Evolutionary conservation across 2,797 vertebrate species (phyloP).

Genomic region (Propithecus deckenii): DNA sequence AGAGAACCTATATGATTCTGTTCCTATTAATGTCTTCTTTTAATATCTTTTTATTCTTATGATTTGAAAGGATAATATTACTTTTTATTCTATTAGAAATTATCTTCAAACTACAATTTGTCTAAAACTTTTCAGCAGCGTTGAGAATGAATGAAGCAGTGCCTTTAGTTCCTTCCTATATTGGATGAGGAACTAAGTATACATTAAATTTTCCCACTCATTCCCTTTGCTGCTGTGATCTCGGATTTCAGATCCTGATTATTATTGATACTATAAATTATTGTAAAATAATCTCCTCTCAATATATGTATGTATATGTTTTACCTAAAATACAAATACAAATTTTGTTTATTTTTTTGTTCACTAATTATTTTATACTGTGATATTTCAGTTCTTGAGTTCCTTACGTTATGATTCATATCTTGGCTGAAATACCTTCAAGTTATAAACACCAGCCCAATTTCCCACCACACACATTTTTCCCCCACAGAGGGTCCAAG

Average conservation of each 20-base stretch:
- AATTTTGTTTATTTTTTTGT: not conserved
- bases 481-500: not conserved
- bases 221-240: not conserved
- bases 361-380: not conserved
- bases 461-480: no score
- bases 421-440: not conserved
- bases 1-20: not conserved
- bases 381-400: not conserved
- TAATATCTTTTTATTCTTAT: not conserved
- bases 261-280: not conserved
- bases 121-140: not conserved
- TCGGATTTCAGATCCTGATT: not conserved
- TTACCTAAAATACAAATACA: not conserved
- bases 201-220: not conserved
- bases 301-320: not conserved
- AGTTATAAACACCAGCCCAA: not conserved
- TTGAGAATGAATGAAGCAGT: not conserved
- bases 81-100: constrained; percentile 1
- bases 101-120: not conserved
- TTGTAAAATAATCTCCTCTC: not conserved
- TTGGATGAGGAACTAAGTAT: not conserved
- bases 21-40: not conserved
- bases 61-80: not conserved
- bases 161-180: not conserved
- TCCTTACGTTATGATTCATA: not conserved